A percentile compares a stretch with the other conserved stretches of the same genome.
These are phyloP conservation scores for Dioctria linearis DNA, from an alignment of 2,888 invertebrate genomes.

Conservation along the genomic window DNA sequence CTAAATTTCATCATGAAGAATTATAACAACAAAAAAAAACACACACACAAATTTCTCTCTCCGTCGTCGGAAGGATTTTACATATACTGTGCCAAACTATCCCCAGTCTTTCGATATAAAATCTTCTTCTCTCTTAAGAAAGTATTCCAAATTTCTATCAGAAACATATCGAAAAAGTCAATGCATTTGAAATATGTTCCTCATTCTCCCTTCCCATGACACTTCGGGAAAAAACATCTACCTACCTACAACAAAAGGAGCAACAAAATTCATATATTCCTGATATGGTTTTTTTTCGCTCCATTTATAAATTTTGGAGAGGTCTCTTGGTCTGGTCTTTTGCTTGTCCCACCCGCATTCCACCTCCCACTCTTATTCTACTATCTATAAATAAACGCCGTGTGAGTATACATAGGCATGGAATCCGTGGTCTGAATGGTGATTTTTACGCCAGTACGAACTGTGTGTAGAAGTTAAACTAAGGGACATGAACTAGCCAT, in stretches of 20 bases:
- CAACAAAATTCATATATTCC: constrained; percentile 29
- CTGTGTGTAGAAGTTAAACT: constrained; percentile 25
- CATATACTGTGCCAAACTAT: no score
- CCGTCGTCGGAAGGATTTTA: no score
- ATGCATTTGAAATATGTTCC: background rate
- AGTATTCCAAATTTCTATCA: background rate
- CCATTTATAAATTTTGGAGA: background rate
- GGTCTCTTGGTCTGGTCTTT: background rate
- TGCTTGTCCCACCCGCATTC: background rate
- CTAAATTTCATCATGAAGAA: background rate
- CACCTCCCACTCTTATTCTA: background rate
- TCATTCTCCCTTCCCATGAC: background rate
- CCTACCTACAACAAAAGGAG: background rate
- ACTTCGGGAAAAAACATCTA: background rate
- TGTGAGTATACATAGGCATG: background rate
- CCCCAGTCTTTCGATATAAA: no score
- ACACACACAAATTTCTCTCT: no score
- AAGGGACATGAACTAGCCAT: constrained; percentile 45
- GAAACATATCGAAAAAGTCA: constrained; percentile 1
- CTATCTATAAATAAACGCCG: background rate
- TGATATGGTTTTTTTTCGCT: background rate
- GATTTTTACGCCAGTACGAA: constrained; percentile 7
- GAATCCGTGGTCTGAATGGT: constrained; percentile 37
- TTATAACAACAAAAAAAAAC: no score
- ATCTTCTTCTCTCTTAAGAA: background rate